Conservation (phyloP, 2,113 vertebrate species). For the Naja naja region DNA sequence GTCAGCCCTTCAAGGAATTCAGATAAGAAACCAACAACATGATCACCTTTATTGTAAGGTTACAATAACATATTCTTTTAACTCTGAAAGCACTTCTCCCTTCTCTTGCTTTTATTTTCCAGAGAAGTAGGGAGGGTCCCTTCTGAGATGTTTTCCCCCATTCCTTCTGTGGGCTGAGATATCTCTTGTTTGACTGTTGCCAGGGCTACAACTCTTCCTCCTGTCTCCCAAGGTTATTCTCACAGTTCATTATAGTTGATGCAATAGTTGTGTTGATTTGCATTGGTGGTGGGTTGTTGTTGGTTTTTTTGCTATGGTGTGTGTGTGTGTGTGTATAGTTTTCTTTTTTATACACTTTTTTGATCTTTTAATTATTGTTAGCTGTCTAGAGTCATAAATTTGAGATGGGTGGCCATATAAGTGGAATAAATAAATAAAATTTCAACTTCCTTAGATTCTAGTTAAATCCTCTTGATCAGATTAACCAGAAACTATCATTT, state of each 20-base stretch:
- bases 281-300: not conserved
- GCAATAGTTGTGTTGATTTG: not conserved
- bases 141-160: not conserved
- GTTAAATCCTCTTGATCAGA: not conserved
- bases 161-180: not conserved
- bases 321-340: too few species aligned
- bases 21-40: not conserved
- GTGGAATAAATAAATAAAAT: not conserved
- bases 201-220: not conserved
- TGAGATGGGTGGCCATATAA: not conserved
- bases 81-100: not conserved
- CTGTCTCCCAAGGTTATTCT: not conserved
- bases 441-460: not conserved
- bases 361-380: not conserved
- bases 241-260: not conserved
- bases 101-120: not conserved
- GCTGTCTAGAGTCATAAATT: not conserved
- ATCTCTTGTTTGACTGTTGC: not conserved
- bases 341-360: not conserved
- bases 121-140: not conserved
- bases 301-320: not conserved
- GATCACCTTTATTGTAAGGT: not conserved
- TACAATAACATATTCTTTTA: not conserved
- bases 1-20: not conserved
- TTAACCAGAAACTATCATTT: not conserved